A percentile compares a stretch with the other conserved stretches of the same genome.
Conservation (phyloP, 2,113 vertebrate species). For the Ginglymostoma cirratum region DNA sequence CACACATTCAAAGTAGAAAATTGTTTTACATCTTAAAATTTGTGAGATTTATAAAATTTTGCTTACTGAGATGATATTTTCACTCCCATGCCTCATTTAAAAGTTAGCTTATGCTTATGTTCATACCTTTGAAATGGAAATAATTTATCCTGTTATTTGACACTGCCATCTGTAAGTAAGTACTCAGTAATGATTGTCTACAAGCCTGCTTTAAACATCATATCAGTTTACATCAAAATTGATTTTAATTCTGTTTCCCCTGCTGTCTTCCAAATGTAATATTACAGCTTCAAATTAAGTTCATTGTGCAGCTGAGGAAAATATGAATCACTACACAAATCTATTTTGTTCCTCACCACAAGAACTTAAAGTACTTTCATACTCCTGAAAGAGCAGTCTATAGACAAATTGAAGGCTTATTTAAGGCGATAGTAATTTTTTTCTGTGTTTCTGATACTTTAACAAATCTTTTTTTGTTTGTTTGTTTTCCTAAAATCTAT, state of each 20-base stretch:
- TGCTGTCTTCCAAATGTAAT: constrained; percentile 2
- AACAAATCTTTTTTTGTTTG: not conserved
- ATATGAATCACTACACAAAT: not conserved
- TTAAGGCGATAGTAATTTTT: not conserved
- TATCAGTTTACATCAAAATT: constrained; percentile 30
- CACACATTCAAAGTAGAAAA: not conserved
- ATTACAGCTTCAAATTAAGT: not conserved
- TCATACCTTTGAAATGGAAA: not conserved
- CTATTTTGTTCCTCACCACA: not conserved
- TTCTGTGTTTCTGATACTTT: not conserved
- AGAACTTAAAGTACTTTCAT: not conserved
- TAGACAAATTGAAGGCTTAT: not conserved
- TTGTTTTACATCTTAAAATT: not conserved
- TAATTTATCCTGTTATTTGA: not conserved
- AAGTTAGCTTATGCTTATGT: not conserved
- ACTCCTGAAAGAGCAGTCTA: not conserved
- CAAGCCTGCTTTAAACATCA: not conserved
- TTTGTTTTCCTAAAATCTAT: not conserved
- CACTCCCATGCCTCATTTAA: not conserved
- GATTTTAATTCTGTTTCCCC: constrained; percentile 7
- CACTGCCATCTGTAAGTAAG: not conserved
- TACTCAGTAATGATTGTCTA: not conserved
- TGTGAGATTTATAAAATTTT: not conserved
- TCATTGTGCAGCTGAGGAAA: constrained; percentile 1
- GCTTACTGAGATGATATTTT: not conserved